Conservation (phyloP, 2,888 invertebrate species). For the Acanthopleura granulata region DNA sequence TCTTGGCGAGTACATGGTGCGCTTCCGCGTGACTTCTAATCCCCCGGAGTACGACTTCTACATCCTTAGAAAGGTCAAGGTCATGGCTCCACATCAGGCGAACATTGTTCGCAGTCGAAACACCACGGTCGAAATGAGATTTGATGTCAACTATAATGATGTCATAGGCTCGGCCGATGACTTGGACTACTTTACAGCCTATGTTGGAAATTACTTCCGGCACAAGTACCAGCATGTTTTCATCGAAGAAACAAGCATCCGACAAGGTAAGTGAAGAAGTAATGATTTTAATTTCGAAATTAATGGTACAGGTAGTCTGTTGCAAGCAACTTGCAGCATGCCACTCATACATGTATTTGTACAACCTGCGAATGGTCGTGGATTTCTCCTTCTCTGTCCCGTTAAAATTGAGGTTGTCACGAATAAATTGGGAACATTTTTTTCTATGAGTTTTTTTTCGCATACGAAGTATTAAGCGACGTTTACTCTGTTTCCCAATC, state of each 20-base stretch:
- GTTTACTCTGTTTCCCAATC: no score
- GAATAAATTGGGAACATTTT: no score
- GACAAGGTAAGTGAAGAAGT: background rate
- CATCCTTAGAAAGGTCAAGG: conserved; percentile 34
- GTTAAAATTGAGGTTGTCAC: background rate
- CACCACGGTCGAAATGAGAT: conserved; percentile 38
- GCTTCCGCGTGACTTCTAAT: conserved; percentile 36
- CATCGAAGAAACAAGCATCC: background rate
- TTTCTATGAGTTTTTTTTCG: no score
- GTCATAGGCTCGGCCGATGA: conserved; percentile 26
- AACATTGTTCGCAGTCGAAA: conserved; percentile 34
- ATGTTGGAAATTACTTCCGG: conserved; percentile 17
- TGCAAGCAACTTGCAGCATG: background rate
- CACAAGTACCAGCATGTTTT: background rate
- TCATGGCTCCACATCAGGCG: conserved; percentile 32
- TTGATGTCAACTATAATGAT: conserved; percentile 42
- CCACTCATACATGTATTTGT: background rate
- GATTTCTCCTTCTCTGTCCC: no score
- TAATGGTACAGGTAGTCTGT: background rate
- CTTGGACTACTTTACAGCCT: conserved; percentile 16
- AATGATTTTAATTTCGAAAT: background rate
- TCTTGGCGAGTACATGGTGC: conserved; percentile 39
- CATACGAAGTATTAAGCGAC: no score
- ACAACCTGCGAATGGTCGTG: background rate
- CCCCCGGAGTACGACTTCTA: conserved; percentile 44